A percentile compares a stretch with the other conserved stretches of the same genome.
phyloP scores from a whole-genome alignment of 2,888 invertebrate species.

The Brenthis daphne region DNA sequence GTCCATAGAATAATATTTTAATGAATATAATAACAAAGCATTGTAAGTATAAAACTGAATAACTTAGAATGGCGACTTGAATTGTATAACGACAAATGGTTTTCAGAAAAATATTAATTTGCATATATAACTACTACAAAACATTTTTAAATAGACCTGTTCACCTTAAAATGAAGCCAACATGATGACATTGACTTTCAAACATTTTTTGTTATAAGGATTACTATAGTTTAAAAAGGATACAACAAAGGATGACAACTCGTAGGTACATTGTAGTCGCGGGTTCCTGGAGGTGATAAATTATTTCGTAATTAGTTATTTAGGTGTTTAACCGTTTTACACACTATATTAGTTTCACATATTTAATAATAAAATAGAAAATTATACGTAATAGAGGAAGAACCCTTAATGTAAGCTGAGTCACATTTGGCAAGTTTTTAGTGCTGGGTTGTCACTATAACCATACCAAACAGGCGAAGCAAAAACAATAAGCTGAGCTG shows the following conservation, averaged over 20 bases:
- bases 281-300: not conserved
- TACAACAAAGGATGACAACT: not conserved
- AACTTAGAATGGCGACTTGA: slow-evolving; percentile 17
- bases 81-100: slow-evolving; percentile 21
- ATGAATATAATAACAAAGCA: not conserved
- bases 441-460: too few relatives aligned
- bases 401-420: too few relatives aligned
- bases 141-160: slow-evolving; percentile 29
- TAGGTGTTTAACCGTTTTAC: too few relatives aligned
- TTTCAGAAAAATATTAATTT: slow-evolving; percentile 26
- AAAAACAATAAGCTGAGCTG: too few relatives aligned
- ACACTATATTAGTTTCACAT: too few relatives aligned
- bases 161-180: slow-evolving; percentile 33
- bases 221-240: too few relatives aligned
- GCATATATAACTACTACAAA: slow-evolving; percentile 20
- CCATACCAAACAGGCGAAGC: too few relatives aligned
- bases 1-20: not conserved
- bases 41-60: not conserved
- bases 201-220: slow-evolving; percentile 33
- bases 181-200: slow-evolving; percentile 30
- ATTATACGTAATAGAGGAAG: too few relatives aligned
- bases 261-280: not conserved
- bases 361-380: too few relatives aligned
- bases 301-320: too few relatives aligned
- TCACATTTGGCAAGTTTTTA: too few relatives aligned